Base-by-base conservation (phyloP, 1,140 invertebrate species). In the Zaprionus inermis region DNA sequence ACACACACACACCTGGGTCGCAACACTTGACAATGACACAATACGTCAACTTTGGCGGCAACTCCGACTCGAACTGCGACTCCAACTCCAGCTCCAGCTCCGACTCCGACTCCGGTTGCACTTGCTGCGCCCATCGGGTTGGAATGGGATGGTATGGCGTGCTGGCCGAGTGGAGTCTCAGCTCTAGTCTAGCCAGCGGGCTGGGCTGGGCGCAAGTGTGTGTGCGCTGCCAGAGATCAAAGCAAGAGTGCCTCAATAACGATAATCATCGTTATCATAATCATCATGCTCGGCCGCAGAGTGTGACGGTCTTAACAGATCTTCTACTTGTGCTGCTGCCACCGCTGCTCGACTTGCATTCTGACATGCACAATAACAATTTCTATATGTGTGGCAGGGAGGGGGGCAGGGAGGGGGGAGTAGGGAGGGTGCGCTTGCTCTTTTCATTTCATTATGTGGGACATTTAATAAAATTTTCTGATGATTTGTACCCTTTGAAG, bases 191-290 rank as follows among this genome's bases (percentile, higher is more conserved):
- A 41, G 38, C n/a, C 38, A 44, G 24, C n/a, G n/a, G 38, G 28
- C 65, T 63, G 41, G 49, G 59, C 36, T 44, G 64, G 57, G 63
- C 63, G 16, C 34, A 32, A 63, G 70, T 67, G n/a, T 63, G 30
- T 41, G 38, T 41, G 7, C n/a, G 36, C 10, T 28, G 44, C 57
- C 32, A 60, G 69, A 85, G 88, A 90, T 90, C 85, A 90, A 90
- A 90, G 85, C 85, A 90, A 90, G 85, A 90, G 85, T 89, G 78
- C 85, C 85, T 90, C 85, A 90, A 90, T 90, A 90, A 90, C 74
- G 86, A 90, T 90, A 79, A 90, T 90, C 85, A 90, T 90, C 82
- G 70, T 78, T 51, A 75, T 74, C 72, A 77, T 88, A 49, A 82
- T 78, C 82, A 73, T 81, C 49, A 71, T 74, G 63, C 73, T 82